phyloP scores from a whole-genome alignment of 2,888 invertebrate species.

The Temnothorax rugatulus region DNA sequence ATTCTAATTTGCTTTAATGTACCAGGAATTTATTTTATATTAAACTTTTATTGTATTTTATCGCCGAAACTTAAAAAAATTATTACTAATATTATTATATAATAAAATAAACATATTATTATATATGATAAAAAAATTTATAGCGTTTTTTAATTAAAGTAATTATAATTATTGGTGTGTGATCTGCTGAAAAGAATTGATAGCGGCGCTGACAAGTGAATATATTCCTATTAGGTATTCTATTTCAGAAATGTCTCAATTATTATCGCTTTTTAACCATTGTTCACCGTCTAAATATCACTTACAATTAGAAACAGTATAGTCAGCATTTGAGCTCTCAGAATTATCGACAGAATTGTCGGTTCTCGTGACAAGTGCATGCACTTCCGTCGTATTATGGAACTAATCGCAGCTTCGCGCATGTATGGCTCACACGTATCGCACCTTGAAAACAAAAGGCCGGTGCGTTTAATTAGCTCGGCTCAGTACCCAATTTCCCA shows the following conservation, averaged over 20 bases:
- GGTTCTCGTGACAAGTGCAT: conserved; percentile 37
- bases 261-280: conserved; percentile 1
- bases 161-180: background rate
- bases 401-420: background rate
- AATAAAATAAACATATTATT: background rate
- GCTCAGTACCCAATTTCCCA: conserved; percentile 80
- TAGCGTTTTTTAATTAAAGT: background rate
- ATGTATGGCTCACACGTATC: conserved; percentile 38
- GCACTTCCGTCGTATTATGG: conserved; percentile 26
- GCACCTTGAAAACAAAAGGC: conserved; percentile 77
- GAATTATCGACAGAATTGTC: conserved; percentile 60
- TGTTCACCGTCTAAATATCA: background rate
- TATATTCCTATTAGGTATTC: background rate
- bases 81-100: background rate
- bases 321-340: conserved; percentile 32
- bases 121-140: background rate
- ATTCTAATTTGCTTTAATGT: background rate
- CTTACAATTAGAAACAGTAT: background rate
- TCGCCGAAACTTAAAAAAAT: background rate
- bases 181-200: background rate
- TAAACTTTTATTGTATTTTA: background rate
- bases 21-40: background rate
- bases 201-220: background rate
- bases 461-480: conserved; percentile 79
- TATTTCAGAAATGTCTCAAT: background rate